Base-by-base conservation (phyloP, 2,888 invertebrate genomes). In the Agonopterix heracliana region DNA sequence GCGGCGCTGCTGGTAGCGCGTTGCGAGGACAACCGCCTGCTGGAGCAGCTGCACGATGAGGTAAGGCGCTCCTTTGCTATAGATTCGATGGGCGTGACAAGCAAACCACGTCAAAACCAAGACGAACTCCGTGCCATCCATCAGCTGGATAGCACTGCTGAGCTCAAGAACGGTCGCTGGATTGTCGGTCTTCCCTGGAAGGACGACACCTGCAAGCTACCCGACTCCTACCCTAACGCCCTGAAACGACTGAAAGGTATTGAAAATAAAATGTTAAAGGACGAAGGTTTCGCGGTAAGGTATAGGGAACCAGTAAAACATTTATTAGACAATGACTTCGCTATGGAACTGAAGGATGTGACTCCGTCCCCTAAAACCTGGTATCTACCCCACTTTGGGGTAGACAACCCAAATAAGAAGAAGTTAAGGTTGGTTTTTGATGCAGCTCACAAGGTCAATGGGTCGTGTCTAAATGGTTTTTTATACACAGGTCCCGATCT, bases 301-400 rank as follows among this genome's bases (percentile, higher is more conserved):
- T 67, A 61, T 35, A 38, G 7, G 5, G 57, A 61, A 40, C 48
- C 58, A 7, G 50, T 67, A 4, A 4, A 57, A 1, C 61, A 64
- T 41, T 49, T 64, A 36, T 50, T 65, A 1, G 3, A 40, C 1
- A 63, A 62, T 11, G 49, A 54, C 41, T 62, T 51, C 34, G 62
- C 63, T 10, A 8, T 26, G 43, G 43, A 55, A 44, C n/a, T n/a
- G n/a, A n/a, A n/a, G n/a, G n/a, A n/a, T n/a, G n/a, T n/a, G n/a
- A n/a, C n/a, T n/a, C n/a, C n/a, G n/a, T n/a, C n/a, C n/a, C n/a
- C n/a, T n/a, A n/a, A n/a, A n/a, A 58, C 49, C 1, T 63, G 63
- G 62, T 58, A 60, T 11, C 14, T 66, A 53, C 61, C 64, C 0
- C 63, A 64, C 44, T 65, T 64, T 36, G 61, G 56, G 0, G 59